phyloP scores from a whole-genome alignment of 1,140 invertebrate genomes.

The Penaeus japonicus region DNA sequence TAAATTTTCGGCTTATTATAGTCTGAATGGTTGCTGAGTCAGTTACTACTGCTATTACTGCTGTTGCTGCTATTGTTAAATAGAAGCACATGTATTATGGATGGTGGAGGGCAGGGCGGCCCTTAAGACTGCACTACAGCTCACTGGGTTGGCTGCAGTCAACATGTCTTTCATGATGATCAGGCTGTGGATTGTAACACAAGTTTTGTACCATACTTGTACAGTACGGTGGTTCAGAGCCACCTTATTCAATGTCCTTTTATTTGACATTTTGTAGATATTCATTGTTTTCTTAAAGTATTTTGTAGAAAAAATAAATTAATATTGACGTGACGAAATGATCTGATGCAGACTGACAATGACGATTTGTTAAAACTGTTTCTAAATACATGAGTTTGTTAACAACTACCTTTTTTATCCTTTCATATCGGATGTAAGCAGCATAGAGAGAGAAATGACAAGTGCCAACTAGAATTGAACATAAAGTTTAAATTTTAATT shows the following conservation, averaged over 20 bases:
- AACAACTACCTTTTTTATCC: conserved; percentile 7
- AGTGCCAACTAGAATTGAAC: too few relatives aligned
- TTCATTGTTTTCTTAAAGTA: conserved; percentile 52
- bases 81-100: conserved; percentile 18
- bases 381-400: conserved; percentile 56
- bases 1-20: neutral
- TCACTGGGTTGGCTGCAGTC: conserved; percentile 46
- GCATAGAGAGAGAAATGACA: too few relatives aligned
- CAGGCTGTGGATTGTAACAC: conserved; percentile 57
- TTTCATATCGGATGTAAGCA: neutral
- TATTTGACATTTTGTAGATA: conserved; percentile 56
- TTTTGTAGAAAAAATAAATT: conserved; percentile 54
- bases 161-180: conserved; percentile 56
- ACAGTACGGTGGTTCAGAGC: conserved; percentile 51
- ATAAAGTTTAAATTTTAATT: too few relatives aligned
- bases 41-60: neutral
- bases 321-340: conserved; percentile 50
- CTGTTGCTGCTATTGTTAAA: conserved; percentile 23
- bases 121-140: conserved; percentile 48
- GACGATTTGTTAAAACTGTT: conserved; percentile 56
- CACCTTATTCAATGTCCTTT: conserved; percentile 51
- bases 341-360: conserved; percentile 54
- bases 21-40: too few relatives aligned
- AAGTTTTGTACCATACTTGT: conserved; percentile 55
- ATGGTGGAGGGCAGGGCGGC: conserved; percentile 47